phyloP scores from a whole-genome alignment of 2,797 vertebrate species.

The Octomys mimax region DNA sequence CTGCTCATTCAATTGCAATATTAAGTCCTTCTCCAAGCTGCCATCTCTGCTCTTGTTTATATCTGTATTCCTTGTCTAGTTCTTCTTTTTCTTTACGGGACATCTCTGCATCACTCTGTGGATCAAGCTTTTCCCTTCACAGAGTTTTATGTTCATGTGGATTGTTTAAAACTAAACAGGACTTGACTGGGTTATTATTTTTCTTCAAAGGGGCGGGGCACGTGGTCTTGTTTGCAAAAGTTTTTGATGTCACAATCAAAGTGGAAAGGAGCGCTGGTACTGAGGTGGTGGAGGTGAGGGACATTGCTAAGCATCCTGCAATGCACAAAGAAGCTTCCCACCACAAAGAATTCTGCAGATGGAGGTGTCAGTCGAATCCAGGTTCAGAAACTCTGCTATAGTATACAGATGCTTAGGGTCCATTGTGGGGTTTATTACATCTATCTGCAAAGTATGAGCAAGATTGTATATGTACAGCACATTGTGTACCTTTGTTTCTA shows the following conservation, averaged over 20 bases:
- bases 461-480: constrained; percentile 3
- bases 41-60: background rate
- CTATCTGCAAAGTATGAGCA: background rate
- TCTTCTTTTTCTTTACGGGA: background rate
- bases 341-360: background rate
- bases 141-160: constrained; percentile 44
- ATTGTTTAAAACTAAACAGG: constrained; percentile 31
- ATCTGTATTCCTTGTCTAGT: background rate
- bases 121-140: background rate
- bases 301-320: background rate
- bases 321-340: background rate
- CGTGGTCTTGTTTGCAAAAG: background rate
- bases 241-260: background rate
- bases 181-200: background rate
- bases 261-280: background rate
- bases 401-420: background rate
- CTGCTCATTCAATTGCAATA: background rate
- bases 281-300: background rate
- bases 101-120: background rate
- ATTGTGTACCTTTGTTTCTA: background rate
- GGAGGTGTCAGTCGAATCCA: background rate
- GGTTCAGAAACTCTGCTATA: background rate
- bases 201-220: rapidly evolving
- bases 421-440: background rate
- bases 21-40: background rate